Evolutionary conservation across 1,140 invertebrate species (phyloP), one percentile per base, ranked within the genome.

Genomic region (Helicoverpa zea): DNA sequence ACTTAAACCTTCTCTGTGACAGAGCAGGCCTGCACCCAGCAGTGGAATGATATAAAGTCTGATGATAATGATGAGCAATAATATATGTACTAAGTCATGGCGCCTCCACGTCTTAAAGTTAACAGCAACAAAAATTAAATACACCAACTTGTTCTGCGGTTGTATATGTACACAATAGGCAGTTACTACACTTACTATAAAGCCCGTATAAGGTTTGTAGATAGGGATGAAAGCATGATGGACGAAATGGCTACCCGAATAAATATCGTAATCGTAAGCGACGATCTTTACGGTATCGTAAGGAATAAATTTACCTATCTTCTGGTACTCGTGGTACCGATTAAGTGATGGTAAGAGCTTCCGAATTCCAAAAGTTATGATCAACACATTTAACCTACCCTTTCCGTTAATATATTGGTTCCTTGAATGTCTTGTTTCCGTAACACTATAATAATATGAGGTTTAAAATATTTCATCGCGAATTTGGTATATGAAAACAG

Each of bases 301-400:
- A 58, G 70, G 73, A 75, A 76, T 76, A 76, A 61, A 76, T 76
- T 76, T 61, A 30, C 35, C 58, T 51, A 76, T 76, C 73, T 61
- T 63, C 73, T 47, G 73, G 58, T 76, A 63, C 43, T 47, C 30
- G 43, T 76, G 63, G 61, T 76, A 51, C 58, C 47, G 58, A 61
- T 76, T 76, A 76, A 63, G 43, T 49, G 49, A 49, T 58, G 73
- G 43, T 61, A 61, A 76, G 18, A 61, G 58, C 43, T 75, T 43
- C 56, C 16, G 56, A 75, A 75, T 61, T 47, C 35, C 16, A 49
- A 29, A 75, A 75, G 73, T 75, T 51, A 76, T 63, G 58, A 51
- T 51, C 18, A 51, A 76, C 58, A 76, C 58, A 59, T 63, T 63
- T 30, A 18, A 30, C 16, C 47, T 29, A 52, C 18, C 68, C 52